These are phyloP conservation scores for Drosophila putrida DNA, from an alignment of 2,888 invertebrate genomes.

Conservation along the genomic window DNA sequence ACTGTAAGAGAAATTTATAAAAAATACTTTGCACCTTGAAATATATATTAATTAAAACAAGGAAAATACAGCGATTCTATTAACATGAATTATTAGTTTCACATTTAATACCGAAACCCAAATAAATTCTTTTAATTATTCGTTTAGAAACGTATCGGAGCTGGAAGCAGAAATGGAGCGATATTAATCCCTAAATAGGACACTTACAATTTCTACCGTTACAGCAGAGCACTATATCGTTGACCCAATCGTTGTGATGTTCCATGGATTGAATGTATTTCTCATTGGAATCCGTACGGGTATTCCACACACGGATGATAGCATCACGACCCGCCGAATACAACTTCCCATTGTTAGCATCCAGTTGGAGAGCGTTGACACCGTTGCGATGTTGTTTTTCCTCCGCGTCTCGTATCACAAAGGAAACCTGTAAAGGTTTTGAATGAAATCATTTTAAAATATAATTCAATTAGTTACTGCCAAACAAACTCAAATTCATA, in stretches of 20 bases:
- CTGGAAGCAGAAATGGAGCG: too few relatives aligned
- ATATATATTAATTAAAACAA: neutral
- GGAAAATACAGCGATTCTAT: too few relatives aligned
- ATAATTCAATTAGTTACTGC: slow-evolving; percentile 34
- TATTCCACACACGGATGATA: slow-evolving; percentile 97
- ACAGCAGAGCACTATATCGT: slow-evolving; percentile 99
- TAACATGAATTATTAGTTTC: too few relatives aligned
- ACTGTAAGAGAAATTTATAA: slow-evolving; percentile 87
- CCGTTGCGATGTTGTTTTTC: slow-evolving; percentile 98
- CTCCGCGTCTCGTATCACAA: slow-evolving; percentile 98
- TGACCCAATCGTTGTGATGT: slow-evolving; percentile 99
- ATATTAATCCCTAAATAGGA: too few relatives aligned
- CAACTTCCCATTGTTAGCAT: slow-evolving; percentile 93
- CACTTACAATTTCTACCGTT: slow-evolving; percentile 95
- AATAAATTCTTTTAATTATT: too few relatives aligned
- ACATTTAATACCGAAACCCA: too few relatives aligned
- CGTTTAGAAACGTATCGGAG: too few relatives aligned
- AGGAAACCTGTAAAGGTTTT: slow-evolving; percentile 91
- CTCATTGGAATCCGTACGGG: slow-evolving; percentile 88
- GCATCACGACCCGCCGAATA: slow-evolving; percentile 98
- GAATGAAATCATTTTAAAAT: neutral
- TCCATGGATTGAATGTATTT: slow-evolving; percentile 98
- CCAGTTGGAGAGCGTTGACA: slow-evolving; percentile 97
- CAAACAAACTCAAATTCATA: neutral
- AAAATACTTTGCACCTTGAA: neutral